phyloP scores from a whole-genome alignment of 64 coral and sea anemone species.

The Stichodactyla helianthus region DNA sequence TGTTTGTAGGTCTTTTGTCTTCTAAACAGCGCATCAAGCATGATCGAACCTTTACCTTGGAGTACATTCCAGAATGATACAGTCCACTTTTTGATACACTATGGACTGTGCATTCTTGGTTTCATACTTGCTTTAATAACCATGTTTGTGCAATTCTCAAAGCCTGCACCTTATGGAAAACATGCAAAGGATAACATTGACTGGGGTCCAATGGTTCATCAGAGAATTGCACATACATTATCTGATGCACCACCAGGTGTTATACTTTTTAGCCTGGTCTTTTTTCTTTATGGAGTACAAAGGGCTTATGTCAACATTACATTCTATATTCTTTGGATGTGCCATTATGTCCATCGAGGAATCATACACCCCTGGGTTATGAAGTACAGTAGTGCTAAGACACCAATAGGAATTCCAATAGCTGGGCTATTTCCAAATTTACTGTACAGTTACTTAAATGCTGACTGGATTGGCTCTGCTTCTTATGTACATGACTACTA shows the following conservation, averaged over 20 bases:
- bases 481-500: conserved; percentile 25
- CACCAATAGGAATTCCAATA: conserved; percentile 35
- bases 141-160: conserved; percentile 20
- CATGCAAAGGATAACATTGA: neutral
- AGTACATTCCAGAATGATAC: conserved; percentile 27
- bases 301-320: conserved; percentile 31
- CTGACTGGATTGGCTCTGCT: conserved; percentile 41
- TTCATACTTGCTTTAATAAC: conserved; percentile 41
- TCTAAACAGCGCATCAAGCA: neutral
- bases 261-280: conserved; percentile 35
- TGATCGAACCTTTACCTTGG: conserved; percentile 14
- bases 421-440: conserved; percentile 39
- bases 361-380: conserved; percentile 52
- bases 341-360: conserved; percentile 53
- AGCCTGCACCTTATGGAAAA: conserved; percentile 46
- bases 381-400: conserved; percentile 50
- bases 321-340: conserved; percentile 41
- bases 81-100: conserved; percentile 42
- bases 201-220: conserved; percentile 42
- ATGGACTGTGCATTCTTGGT: conserved; percentile 39
- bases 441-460: conserved; percentile 46
- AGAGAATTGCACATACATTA: conserved; percentile 39
- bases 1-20: neutral
- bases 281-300: conserved; percentile 45
- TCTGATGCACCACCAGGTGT: conserved; percentile 43